Conservation (phyloP, 2,113 vertebrate species). For the Picathartes gymnocephalus region DNA sequence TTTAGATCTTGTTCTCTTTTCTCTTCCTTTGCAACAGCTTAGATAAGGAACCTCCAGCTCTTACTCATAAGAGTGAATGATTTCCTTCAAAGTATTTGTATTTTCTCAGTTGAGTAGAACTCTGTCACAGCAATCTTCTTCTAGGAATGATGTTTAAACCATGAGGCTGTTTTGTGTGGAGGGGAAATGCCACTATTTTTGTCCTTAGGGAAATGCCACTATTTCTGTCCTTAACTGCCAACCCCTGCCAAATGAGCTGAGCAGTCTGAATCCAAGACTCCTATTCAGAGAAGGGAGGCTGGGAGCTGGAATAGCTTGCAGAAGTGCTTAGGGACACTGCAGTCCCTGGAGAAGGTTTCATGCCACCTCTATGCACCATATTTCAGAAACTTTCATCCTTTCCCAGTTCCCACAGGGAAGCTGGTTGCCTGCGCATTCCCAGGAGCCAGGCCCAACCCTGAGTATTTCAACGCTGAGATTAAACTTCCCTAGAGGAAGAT, state of each 20-base stretch:
- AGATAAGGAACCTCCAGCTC: not conserved
- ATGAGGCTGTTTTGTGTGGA: not conserved
- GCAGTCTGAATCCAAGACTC: not conserved
- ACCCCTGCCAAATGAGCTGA: not conserved
- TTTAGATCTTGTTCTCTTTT: not conserved
- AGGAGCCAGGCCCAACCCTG: not conserved
- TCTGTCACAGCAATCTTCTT: not conserved
- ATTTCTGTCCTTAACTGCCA: not conserved
- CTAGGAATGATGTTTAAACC: not conserved
- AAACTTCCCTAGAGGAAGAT: not conserved
- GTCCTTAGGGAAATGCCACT: not conserved
- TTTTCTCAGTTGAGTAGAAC: not conserved
- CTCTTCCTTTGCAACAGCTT: not conserved
- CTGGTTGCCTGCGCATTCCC: not conserved
- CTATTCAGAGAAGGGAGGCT: not conserved
- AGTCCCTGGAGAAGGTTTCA: not conserved
- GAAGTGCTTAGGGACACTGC: not conserved
- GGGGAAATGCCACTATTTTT: not conserved
- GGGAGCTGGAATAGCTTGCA: not conserved
- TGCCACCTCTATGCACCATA: rapidly evolving
- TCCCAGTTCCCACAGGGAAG: not conserved
- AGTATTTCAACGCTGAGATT: not conserved
- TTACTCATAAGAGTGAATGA: not conserved
- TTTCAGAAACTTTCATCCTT: not conserved
- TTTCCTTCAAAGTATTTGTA: not conserved